Conservation (phyloP, 2,888 invertebrate genomes). For the Ferrisia virgata region DNA sequence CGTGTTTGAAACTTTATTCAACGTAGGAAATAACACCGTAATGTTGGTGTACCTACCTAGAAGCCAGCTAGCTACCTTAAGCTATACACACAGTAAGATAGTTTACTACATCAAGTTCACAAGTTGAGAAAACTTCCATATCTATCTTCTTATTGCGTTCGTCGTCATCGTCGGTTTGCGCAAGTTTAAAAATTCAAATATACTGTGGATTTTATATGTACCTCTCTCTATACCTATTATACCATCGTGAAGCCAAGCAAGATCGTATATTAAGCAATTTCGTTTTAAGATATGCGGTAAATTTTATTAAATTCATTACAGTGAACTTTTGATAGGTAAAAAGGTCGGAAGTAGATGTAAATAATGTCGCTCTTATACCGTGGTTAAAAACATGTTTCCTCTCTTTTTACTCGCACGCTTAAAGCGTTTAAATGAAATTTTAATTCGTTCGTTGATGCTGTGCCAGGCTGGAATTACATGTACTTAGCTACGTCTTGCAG, state of each 20-base stretch:
- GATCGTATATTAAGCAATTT: background rate
- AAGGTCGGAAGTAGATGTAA: constrained; percentile 23
- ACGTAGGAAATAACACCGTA: background rate
- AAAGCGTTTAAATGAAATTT: constrained; percentile 6
- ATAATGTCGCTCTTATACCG: background rate
- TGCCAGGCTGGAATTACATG: too few species aligned
- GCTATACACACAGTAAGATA: too few species aligned
- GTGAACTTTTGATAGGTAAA: constrained; percentile 10
- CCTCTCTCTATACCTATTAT: too few species aligned
- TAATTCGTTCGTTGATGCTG: background rate
- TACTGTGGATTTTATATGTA: background rate
- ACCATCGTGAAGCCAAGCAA: too few species aligned
- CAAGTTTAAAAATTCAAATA: background rate
- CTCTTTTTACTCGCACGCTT: background rate
- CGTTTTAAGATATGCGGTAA: constrained; percentile 4
- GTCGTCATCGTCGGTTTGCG: background rate
- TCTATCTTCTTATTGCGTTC: too few species aligned
- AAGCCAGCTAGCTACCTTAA: background rate
- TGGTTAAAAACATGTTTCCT: background rate
- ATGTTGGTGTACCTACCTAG: background rate
- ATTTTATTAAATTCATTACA: constrained; percentile 11
- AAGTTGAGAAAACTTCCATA: background rate
- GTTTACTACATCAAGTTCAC: background rate
- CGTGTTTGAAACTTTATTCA: background rate
- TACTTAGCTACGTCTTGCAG: too few species aligned